A percentile compares a stretch with the other conserved stretches of the same genome.
Evolutionary conservation across 2,113 vertebrate genomes (phyloP).

Genomic region (Dasyurus viverrinus): DNA sequence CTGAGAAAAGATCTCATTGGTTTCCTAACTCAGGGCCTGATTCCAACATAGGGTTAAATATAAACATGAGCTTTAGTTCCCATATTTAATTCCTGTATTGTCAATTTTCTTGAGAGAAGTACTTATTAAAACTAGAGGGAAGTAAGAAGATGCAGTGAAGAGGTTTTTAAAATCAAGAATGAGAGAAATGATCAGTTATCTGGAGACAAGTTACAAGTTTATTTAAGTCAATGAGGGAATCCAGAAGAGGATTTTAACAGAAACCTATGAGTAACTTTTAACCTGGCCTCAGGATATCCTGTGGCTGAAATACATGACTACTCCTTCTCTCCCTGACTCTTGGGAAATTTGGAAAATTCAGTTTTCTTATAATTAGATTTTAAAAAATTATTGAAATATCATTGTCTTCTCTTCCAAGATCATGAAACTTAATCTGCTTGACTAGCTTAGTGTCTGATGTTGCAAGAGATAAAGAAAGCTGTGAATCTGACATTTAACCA

Average conservation of each 20-base stretch:
- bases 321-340: background rate
- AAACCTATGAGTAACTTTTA: background rate
- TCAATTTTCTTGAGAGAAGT: background rate
- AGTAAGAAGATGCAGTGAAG: background rate
- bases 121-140: background rate
- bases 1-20: background rate
- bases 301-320: background rate
- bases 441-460: conserved; percentile 68
- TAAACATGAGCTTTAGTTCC: background rate
- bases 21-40: background rate
- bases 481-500: conserved; percentile 39
- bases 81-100: background rate
- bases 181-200: background rate
- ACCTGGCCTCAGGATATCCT: background rate
- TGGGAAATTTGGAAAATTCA: conserved; percentile 21
- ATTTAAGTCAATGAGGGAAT: background rate
- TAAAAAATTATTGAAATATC: conserved; percentile 36
- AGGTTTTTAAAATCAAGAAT: background rate
- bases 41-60: background rate
- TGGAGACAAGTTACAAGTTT: background rate
- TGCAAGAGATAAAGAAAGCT: conserved; percentile 34
- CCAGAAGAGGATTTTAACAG: background rate
- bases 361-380: conserved; percentile 31
- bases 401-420: conserved; percentile 5
- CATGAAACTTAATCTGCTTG: conserved; percentile 27